Base-by-base conservation (phyloP, 2,113 vertebrate species). In the Petrocephalus microphthalmus region DNA sequence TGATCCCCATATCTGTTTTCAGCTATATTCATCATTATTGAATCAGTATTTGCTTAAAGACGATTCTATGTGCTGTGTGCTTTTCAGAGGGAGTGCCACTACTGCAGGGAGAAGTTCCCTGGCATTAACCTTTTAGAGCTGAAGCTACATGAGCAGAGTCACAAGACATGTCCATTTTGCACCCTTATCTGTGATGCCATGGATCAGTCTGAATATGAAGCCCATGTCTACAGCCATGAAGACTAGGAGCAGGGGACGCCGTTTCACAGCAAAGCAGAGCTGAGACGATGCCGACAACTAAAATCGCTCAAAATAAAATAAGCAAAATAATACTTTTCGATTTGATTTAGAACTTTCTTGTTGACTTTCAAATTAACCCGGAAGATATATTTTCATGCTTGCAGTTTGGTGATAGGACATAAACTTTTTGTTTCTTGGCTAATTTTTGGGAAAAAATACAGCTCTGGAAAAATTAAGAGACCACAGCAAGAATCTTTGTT, bases 131-230 rank as follows among this genome's bases (percentile, higher is more conserved):
- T 22, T 1, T 51, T 71, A 0, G 94, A 95, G 45, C 91, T 96
- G 89, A 90, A 90, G 54, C 90, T 88, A 51, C 95, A 96, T n/a
- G 94, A 96, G 91, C 91, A 91, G 84, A 93, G 91, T 37, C 95
- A 96, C 92, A 86, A 90, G 3, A 89, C 95, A 5, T 96, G 95
- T 81, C 95, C 95, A 2, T 94, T 94, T 92, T 96, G 95, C 90
- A 90, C 91, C 0, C 89, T 94, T 74, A 90, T 95, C 91, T 96
- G 94, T 15, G 95, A 96, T 84, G 3, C 56, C 90, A 92, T 94
- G 92, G 91, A 91, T 47, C 95, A 96, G 92, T 22, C 91, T 0
- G 88, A 88, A 88, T 96, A 93, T 49, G 95, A 95, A 81, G 93
- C 94, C 49, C 95, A 96, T 42, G 95, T 96, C 87, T 95, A 96